These are phyloP conservation scores for Oedothorax gibbosus DNA, from an alignment of 1,140 invertebrate genomes.

Conservation along the genomic window DNA sequence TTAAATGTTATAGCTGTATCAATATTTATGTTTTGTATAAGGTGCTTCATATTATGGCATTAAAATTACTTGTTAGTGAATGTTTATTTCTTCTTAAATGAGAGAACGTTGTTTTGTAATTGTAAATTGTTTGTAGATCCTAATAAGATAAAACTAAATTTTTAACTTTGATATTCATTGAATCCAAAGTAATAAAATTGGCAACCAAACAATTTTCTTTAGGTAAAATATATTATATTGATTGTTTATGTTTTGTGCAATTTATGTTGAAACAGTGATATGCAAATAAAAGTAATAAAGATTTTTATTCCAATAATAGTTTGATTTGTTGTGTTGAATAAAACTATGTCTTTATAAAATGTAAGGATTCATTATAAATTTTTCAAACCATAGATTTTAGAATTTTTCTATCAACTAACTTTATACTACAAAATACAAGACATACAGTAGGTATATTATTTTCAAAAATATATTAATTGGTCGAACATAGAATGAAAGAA, in stretches of 20 bases:
- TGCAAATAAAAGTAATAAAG: slow-evolving; percentile 41
- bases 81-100: slow-evolving; percentile 12
- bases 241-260: slow-evolving; percentile 45
- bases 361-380: no score
- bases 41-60: slow-evolving; percentile 11
- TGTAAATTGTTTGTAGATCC: background rate
- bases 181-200: background rate
- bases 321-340: background rate
- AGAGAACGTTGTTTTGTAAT: slow-evolving; percentile 16
- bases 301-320: slow-evolving; percentile 33
- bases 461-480: no score
- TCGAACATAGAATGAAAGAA: no score
- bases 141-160: background rate
- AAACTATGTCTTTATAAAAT: no score
- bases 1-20: slow-evolving; percentile 22
- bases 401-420: no score
- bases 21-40: slow-evolving; percentile 23
- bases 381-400: no score
- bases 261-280: slow-evolving; percentile 44
- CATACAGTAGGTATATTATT: no score
- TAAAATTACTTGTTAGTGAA: background rate
- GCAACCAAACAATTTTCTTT: background rate
- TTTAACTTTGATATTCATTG: background rate
- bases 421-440: no score
- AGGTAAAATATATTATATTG: slow-evolving; percentile 21